Evolutionary conservation across 2,797 vertebrate species (phyloP), one percentile per base, ranked within the genome.

Genomic region (Botia kubotai): DNA sequence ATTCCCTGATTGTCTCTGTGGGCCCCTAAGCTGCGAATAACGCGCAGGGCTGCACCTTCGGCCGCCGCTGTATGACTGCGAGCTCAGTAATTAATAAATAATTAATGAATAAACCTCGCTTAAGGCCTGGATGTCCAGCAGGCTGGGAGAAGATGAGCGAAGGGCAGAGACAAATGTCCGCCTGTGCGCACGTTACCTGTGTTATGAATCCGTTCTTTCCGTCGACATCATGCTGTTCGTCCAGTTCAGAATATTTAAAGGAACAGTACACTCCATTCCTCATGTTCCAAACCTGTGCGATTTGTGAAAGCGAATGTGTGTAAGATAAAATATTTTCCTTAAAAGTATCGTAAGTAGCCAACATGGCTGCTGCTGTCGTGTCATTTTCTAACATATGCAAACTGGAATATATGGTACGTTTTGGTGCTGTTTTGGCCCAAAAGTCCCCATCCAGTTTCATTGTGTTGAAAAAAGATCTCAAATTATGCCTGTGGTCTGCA

Each of bases 51-150:
- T 75, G 62, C 52, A 11, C 48, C 77, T 77, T 73, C 23, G 1
- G 53, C 71, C 19, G 19, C 39, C 43, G 70, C 58, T 72, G 71
- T 50, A 72, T 21, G 65, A 79, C 50, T 62, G 29, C 5, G 10
- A 74, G 81, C 50, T 33, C 62, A 82, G 83, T 83, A 76, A 88
- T 87, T 83, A 83, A 84, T 87, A 77, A 80, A 88, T 84, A 14
- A 26, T 26, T 26, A 83, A 88, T 86, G 39, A 81, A 87, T 87
- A 23, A 85, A 82, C 70, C 39, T 0, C 13, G 52, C 58, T 80
- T 85, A 88, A 86, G 85, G 72, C 81, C 74, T 26, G 73, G 60
- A 6, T 77, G 84, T 67, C 82, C 79, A 39, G 26, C 53, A 79
- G 67, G 75, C 50, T 69, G n/a, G 57, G 33, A 46, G 29, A 17